Percentiles rank a stretch among this genome's conserved stretches.
These are phyloP conservation scores for Caenorhabditis becei DNA, from an alignment of 2,888 invertebrate species.

Conservation along the genomic window DNA sequence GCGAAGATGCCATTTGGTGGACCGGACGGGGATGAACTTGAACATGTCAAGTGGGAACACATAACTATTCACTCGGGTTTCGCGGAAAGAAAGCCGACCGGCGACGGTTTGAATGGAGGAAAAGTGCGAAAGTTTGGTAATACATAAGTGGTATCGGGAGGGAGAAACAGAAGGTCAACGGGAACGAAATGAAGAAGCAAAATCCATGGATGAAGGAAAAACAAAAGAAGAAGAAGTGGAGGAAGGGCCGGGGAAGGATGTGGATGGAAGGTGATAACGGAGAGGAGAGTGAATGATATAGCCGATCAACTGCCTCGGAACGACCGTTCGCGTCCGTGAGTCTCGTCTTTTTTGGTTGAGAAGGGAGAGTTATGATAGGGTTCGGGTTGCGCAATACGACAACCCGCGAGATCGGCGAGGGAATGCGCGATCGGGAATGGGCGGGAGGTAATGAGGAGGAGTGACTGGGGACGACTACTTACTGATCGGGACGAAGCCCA, in stretches of 20 bases:
- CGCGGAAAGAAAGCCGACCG: not conserved
- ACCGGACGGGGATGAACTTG: slow-evolving; percentile 41
- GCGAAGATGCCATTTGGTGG: slow-evolving; percentile 40
- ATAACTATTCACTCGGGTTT: slow-evolving; percentile 36
- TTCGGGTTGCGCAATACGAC: slow-evolving; percentile 60
- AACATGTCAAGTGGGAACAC: slow-evolving; percentile 47
- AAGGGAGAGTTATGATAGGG: slow-evolving; percentile 55
- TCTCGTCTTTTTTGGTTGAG: slow-evolving; percentile 35
- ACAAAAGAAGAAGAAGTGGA: slow-evolving; percentile 7
- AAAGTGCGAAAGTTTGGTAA: slow-evolving; percentile 53
- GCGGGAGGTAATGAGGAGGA: slow-evolving; percentile 13
- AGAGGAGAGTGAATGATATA: slow-evolving; percentile 45
- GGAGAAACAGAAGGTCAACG: slow-evolving; percentile 43
- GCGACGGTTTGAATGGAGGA: slow-evolving; percentile 13
- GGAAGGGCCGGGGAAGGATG: slow-evolving; percentile 1
- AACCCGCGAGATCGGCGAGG: slow-evolving; percentile 49
- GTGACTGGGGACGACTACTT: not conserved
- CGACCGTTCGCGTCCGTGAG: slow-evolving; percentile 12
- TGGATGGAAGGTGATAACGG: slow-evolving; percentile 48
- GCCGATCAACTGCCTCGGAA: slow-evolving; percentile 1
- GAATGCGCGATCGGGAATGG: slow-evolving; percentile 41
- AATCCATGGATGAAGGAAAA: slow-evolving; percentile 37
- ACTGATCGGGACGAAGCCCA: not conserved
- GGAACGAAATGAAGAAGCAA: slow-evolving; percentile 29
- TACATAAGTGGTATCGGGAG: slow-evolving; percentile 42